Evolutionary conservation across 2,888 invertebrate species (phyloP).

Genomic region (Drosophila stalkeri): DNA sequence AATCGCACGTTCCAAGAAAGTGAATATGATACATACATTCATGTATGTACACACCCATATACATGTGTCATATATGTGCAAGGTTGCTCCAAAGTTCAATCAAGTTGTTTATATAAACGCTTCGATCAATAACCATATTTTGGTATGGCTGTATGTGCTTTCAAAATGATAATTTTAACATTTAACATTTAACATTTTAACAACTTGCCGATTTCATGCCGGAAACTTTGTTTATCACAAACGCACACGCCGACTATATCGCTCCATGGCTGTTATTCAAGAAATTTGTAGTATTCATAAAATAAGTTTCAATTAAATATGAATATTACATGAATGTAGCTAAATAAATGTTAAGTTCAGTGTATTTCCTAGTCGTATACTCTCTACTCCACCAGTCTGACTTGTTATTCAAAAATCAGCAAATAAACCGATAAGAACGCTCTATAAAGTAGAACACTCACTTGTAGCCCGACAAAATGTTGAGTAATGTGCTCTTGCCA

Average conservation of each 20-base stretch:
- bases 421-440: background rate
- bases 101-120: slow-evolving; percentile 20
- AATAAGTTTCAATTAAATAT: background rate
- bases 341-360: background rate
- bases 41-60: background rate
- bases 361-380: background rate
- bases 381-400: background rate
- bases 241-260: slow-evolving; percentile 6
- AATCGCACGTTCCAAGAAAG: slow-evolving; percentile 11
- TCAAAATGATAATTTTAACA: slow-evolving; percentile 18
- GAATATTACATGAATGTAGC: background rate
- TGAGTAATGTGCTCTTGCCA: slow-evolving; percentile 96
- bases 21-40: background rate
- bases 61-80: slow-evolving; percentile 15
- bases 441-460: slow-evolving; percentile 86
- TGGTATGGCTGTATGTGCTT: background rate
- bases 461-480: slow-evolving; percentile 98
- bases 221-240: slow-evolving; percentile 38
- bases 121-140: slow-evolving; percentile 33
- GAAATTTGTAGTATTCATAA: background rate
- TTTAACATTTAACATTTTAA: too few relatives aligned
- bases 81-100: slow-evolving; percentile 55
- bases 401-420: background rate
- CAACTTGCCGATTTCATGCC: slow-evolving; percentile 47
- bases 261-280: slow-evolving; percentile 15